Base-by-base conservation (phyloP, 2,797 vertebrate genomes). In the Phoebastria nigripes region DNA sequence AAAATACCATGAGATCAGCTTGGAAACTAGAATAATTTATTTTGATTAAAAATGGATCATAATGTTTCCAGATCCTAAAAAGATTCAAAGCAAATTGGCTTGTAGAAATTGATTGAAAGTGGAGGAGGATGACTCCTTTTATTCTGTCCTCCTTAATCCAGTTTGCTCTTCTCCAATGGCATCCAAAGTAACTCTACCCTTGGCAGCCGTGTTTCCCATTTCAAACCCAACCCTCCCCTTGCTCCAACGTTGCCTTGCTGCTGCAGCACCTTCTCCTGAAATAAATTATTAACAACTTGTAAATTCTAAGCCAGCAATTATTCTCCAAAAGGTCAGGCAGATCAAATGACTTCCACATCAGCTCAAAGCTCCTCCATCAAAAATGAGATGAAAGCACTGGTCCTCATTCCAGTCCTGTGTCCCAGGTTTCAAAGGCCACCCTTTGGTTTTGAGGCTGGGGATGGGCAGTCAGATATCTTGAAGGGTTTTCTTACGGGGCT, bases 251-350 rank as follows among this genome's bases (percentile, higher is more conserved):
- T 69, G 81, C 42, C 66, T 82, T 79, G 35, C 42, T 83, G 25
- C n/a, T 92, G 46, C 33, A 90, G 73, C 67, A 90, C 74, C 93
- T 95, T 84, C 37, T 85, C 41, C 71, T 86, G 65, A 90, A 93
- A 89, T 63, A 74, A 89, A 92, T 94, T 90, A 82, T 85, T 95
- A 94, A 80, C 49, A 81, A 94, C 65, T 84, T 77, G 73, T 84
- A 91, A 88, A 80, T 76, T 81, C 70, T 80, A 80, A 95, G 78
- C 90, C 86, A 95, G 79, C 28, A 76, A 91, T 94, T 95, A 87
- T 89, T 92, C n/a, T 94, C 51, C 35, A 55, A 94, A 97, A 97
- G 89, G 97, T 96, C 93, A 94, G 66, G n/a, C 66, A 92, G 85
- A 89, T 95, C 88, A 92, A 89, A 93, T 95, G 56, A 82, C 55